Evolutionary conservation across 2,113 vertebrate species (phyloP).

Genomic region (Marcusenius ussheri): DNA sequence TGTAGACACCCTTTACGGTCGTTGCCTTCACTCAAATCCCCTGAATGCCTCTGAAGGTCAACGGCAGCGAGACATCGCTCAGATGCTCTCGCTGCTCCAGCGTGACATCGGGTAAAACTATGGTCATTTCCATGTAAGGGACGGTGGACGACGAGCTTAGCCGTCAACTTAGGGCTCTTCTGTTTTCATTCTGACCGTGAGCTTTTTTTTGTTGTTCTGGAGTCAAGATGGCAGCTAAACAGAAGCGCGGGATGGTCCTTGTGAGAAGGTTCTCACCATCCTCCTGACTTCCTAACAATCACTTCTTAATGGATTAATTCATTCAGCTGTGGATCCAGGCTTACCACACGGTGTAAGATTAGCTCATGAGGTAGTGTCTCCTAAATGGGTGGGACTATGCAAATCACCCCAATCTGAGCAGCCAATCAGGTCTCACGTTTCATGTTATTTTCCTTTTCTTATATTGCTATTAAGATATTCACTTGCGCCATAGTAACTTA

Average conservation of each 20-base stretch:
- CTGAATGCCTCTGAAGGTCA: not conserved
- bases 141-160: not conserved
- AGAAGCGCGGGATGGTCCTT: not conserved
- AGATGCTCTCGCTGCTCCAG: not conserved
- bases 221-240: not conserved
- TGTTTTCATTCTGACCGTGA: not conserved
- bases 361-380: not conserved
- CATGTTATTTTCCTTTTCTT: not conserved
- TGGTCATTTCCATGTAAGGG: not conserved
- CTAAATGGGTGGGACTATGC: not conserved
- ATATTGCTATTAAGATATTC: not conserved
- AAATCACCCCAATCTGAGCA: not conserved
- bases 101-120: not conserved
- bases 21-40: not conserved
- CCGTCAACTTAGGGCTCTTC: not conserved
- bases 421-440: not conserved
- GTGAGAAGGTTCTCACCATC: not conserved
- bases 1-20: not conserved
- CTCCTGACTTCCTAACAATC: not conserved
- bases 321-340: not conserved
- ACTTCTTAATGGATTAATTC: not conserved
- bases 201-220: not conserved
- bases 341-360: not conserved
- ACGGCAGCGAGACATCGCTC: not conserved
- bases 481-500: not conserved